Conservation (phyloP, 2,888 invertebrate genomes). For the Didymodactylos carnosus region DNA sequence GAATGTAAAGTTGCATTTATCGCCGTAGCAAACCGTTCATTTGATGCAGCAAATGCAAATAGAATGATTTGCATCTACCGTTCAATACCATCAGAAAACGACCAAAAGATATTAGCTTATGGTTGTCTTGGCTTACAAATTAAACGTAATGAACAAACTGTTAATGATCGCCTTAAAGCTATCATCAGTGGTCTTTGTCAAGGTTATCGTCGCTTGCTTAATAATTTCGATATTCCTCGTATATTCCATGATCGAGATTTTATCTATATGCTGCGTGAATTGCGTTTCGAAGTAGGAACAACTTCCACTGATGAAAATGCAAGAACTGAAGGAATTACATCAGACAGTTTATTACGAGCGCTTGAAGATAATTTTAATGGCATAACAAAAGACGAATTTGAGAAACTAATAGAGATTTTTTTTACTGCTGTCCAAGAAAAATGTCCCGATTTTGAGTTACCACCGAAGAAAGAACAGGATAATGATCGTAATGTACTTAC, state of each 20-base stretch:
- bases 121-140: background rate
- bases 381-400: background rate
- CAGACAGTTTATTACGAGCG: background rate
- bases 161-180: background rate
- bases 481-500: background rate
- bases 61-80: background rate
- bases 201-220: background rate
- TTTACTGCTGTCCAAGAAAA: background rate
- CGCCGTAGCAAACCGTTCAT: background rate
- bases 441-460: background rate
- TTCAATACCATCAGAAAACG: background rate
- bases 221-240: background rate
- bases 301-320: background rate
- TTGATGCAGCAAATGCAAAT: background rate
- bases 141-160: background rate
- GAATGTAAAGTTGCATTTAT: background rate
- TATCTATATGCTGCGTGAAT: background rate
- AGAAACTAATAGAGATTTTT: background rate
- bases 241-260: background rate
- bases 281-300: background rate
- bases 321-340: background rate
- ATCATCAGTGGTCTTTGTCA: background rate
- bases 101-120: background rate
- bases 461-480: no score
- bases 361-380: background rate